A percentile compares a stretch with the other conserved stretches of the same genome.
Evolutionary conservation across 2,113 vertebrate species (phyloP).

Genomic region (Triplophysa tibetana): DNA sequence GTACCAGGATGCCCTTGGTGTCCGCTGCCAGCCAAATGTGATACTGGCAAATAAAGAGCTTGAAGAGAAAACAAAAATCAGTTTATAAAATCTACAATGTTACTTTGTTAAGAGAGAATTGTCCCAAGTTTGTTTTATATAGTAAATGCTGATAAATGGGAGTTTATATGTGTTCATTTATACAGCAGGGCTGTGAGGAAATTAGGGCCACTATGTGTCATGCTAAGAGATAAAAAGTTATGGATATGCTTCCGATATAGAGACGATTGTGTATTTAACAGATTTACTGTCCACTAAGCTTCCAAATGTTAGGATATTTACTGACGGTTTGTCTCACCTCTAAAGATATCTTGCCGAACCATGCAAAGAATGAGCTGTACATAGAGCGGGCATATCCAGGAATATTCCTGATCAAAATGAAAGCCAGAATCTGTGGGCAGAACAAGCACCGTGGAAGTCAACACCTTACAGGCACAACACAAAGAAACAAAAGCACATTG

Average conservation of each 20-base stretch:
- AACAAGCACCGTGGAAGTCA: not conserved
- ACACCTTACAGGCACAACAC: not conserved
- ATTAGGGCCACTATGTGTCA: no score
- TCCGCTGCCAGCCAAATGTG: conserved; percentile 98
- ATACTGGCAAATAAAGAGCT: conserved; percentile 99
- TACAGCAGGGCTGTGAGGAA: no score
- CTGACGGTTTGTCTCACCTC: conserved; percentile 79
- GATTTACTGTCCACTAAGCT: no score
- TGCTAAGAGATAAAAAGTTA: no score
- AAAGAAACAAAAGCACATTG: not conserved
- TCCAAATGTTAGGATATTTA: not conserved
- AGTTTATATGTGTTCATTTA: no score
- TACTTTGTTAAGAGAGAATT: no score
- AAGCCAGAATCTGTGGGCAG: conserved; percentile 86
- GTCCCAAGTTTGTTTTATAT: no score
- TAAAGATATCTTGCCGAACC: conserved; percentile 97
- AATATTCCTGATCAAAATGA: conserved; percentile 96
- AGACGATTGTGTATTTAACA: no score
- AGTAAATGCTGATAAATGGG: no score
- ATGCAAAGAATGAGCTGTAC: conserved; percentile 97
- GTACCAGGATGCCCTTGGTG: conserved; percentile 93
- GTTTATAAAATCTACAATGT: not conserved
- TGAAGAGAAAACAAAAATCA: conserved; percentile 47
- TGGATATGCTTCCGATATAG: no score
- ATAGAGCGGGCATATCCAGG: conserved; percentile 90